Base-by-base conservation (phyloP, 53 echinoderm and acorn worm species). In the Luidia sarsii region DNA sequence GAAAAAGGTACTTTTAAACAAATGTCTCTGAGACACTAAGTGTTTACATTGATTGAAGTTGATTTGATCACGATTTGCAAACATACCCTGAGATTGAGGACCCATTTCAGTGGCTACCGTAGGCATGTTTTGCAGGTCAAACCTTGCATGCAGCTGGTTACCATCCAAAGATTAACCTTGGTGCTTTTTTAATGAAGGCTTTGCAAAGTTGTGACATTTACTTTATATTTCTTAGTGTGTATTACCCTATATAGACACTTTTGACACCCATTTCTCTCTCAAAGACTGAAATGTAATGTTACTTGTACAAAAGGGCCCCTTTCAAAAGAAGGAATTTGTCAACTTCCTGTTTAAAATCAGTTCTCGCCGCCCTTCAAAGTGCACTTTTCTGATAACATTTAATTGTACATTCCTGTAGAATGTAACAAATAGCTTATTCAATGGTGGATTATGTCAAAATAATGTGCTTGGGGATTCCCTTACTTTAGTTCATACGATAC, bases 81-180 rank as follows among this genome's bases (percentile, higher is more conserved):
- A 70, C 32, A 29, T 30, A n/a, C 41, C 5, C 21, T 35, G 18
- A 9, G 22, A 35, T 4, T 1, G 33, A 30, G 67, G 45, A 39
- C 67, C 25, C 25, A 36, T 38, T 24, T 72, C 72, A 56, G 16
- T 39, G 72, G 72, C 56, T 36, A 50, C 54, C 72, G 4, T 20
- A n/a, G n/a, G 72, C 72, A 55, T 72, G 72, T 72, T 72, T 53
- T 72, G 53, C 52, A 72, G 72, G 72, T 72, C 37, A 72, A 72
- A 72, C 72, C 72, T 72, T 39, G 25, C 72, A 55, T 72, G 72
- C 0, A 14, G 36, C 55, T 55, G 25, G 72, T 53, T 55, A 56
- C 23, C 72, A 15, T 54, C 56, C 38, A 35, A 21, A 56, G 11
- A 65, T 24, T 20, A 18, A 19, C n/a, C 65, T 65, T 14, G 0